Conservation (phyloP, 2,797 vertebrate species). For the Mastacembelus armatus region DNA sequence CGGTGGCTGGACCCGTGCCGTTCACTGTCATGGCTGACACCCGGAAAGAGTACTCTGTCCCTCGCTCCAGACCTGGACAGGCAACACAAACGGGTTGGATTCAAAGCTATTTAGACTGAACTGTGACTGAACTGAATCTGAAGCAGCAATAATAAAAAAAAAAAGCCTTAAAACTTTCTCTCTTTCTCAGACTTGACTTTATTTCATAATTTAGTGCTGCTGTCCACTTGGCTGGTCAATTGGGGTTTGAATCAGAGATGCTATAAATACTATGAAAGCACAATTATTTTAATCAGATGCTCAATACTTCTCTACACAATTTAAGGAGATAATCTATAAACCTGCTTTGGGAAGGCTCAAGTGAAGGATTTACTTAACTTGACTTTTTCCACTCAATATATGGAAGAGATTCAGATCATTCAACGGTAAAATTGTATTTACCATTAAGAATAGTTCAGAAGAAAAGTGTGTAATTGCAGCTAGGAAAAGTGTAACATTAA, state of each 20-base stretch:
- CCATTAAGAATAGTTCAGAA: not conserved
- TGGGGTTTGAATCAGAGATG: constrained; percentile 15
- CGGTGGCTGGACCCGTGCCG: constrained; percentile 92
- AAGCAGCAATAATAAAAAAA: constrained; percentile 14
- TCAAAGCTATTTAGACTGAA: not conserved
- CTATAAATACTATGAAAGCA: constrained; percentile 56
- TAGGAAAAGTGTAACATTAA: not conserved
- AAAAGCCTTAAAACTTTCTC: constrained; percentile 11
- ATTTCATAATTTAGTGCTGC: constrained; percentile 7
- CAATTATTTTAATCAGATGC: constrained; percentile 51
- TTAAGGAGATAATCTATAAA: constrained; percentile 46
- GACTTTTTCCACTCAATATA: constrained; percentile 22
- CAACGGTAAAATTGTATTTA: constrained; percentile 3
- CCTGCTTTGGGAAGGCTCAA: constrained; percentile 30
- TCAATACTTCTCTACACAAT: constrained; percentile 25
- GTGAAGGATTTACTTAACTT: constrained; percentile 15
- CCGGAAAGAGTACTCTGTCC: constrained; percentile 94
- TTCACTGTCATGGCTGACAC: constrained; percentile 93
- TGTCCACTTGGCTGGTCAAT: constrained; percentile 28
- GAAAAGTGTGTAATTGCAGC: constrained; percentile 4
- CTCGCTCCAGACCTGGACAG: constrained; percentile 90
- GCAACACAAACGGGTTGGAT: constrained; percentile 12
- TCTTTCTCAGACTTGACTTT: constrained; percentile 1
- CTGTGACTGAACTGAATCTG: not conserved
- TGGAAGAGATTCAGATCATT: constrained; percentile 14